phyloP scores from a whole-genome alignment of 1,140 invertebrate species.

The Trigoniulus corallinus region DNA sequence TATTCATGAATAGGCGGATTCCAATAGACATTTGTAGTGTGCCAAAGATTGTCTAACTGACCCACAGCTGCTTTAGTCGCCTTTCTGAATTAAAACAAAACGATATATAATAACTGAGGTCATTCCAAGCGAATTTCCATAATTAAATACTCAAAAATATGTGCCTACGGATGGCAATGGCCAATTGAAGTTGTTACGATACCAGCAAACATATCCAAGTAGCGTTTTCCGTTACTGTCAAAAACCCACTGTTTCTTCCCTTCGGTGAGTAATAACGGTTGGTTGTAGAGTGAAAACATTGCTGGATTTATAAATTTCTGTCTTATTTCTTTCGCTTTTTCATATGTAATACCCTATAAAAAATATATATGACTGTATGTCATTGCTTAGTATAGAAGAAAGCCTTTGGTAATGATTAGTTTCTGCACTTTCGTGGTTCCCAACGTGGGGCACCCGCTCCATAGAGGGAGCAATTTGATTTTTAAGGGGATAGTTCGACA shows the following conservation, averaged over 20 bases:
- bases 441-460: too few relatives aligned
- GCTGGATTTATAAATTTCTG: conserved; percentile 46
- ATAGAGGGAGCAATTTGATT: too few relatives aligned
- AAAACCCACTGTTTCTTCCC: conserved; percentile 86
- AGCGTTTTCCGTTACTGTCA: conserved; percentile 66
- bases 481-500: too few relatives aligned
- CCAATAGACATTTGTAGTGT: conserved; percentile 79
- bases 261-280: conserved; percentile 64
- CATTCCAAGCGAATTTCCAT: too few relatives aligned
- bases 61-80: conserved; percentile 53
- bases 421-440: too few relatives aligned
- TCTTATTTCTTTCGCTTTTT: conserved; percentile 19
- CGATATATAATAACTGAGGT: too few relatives aligned
- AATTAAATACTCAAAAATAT: neutral
- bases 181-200: conserved; percentile 96
- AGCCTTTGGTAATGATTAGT: neutral
- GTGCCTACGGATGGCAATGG: conserved; percentile 90
- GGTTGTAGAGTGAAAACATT: conserved; percentile 57
- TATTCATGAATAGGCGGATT: conserved; percentile 84
- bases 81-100: conserved; percentile 35
- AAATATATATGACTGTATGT: too few relatives aligned
- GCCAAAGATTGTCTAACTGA: conserved; percentile 70
- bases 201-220: conserved; percentile 87
- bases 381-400: neutral
- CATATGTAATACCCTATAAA: conserved; percentile 22